These are phyloP conservation scores for Clarias macrocephalus DNA, from an alignment of 2,113 vertebrate genomes.

Conservation along the genomic window DNA sequence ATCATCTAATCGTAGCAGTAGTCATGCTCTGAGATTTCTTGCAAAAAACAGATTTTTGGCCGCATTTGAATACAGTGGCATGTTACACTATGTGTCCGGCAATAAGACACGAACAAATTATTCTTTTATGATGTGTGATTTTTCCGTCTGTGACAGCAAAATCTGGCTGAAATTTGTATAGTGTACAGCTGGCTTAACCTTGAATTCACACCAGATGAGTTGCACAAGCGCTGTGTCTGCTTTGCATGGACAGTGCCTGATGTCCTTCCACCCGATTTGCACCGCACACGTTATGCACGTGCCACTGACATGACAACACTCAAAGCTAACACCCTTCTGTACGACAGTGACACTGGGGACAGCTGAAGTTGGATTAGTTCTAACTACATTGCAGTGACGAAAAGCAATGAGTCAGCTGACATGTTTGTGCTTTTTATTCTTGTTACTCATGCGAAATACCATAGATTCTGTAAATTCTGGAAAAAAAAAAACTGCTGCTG, in stretches of 20 bases:
- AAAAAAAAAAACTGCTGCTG: neutral
- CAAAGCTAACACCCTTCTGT: neutral
- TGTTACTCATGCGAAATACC: neutral
- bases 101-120: neutral
- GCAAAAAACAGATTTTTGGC: neutral
- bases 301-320: neutral
- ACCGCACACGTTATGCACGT: neutral
- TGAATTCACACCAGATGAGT: neutral
- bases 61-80: neutral
- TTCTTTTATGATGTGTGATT: neutral
- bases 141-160: neutral
- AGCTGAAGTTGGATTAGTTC: neutral
- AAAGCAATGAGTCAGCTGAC: neutral
- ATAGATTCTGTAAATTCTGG: neutral
- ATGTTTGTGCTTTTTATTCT: neutral
- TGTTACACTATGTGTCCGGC: neutral
- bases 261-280: neutral
- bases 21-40: neutral
- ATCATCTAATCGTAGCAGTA: neutral
- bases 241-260: neutral
- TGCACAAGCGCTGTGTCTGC: neutral
- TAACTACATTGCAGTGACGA: neutral
- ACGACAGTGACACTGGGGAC: neutral
- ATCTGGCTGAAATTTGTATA: neutral
- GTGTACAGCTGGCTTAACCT: neutral